Conservation (phyloP, 2,888 invertebrate genomes). For the Perizoma flavofasciatum region DNA sequence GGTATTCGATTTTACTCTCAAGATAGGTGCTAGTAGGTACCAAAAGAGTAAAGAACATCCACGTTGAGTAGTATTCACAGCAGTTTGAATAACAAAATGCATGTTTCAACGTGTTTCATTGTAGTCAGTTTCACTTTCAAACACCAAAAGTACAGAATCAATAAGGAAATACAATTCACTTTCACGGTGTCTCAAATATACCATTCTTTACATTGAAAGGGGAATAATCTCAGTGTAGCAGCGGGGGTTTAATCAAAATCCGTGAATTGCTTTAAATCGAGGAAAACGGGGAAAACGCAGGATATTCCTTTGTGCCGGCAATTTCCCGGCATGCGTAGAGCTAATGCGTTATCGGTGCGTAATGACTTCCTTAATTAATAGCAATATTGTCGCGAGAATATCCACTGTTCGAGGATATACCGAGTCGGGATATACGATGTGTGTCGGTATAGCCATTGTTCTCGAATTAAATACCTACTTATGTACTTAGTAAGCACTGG, state of each 20-base stretch:
- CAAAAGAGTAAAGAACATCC: not conserved
- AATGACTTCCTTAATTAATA: slow-evolving; percentile 84
- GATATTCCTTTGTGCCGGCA: slow-evolving; percentile 82
- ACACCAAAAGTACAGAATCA: slow-evolving; percentile 64
- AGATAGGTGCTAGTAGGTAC: no score
- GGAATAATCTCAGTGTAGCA: slow-evolving; percentile 77
- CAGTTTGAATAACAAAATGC: slow-evolving; percentile 3
- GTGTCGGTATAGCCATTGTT: not conserved
- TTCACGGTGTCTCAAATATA: slow-evolving; percentile 82
- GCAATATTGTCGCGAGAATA: slow-evolving; percentile 62
- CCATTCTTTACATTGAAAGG: slow-evolving; percentile 83
- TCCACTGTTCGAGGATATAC: not conserved
- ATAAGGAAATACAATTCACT: slow-evolving; percentile 81
- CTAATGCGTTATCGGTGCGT: slow-evolving; percentile 80
- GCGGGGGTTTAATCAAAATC: slow-evolving; percentile 83
- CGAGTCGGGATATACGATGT: not conserved
- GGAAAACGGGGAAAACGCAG: slow-evolving; percentile 83
- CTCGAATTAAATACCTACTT: not conserved
- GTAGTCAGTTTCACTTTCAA: slow-evolving; percentile 47
- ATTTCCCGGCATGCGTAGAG: slow-evolving; percentile 80
- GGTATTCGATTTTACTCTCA: no score
- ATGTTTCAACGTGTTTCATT: slow-evolving; percentile 7
- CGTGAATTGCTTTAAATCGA: slow-evolving; percentile 83
- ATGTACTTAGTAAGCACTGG: not conserved
- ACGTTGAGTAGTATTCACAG: not conserved